Evolutionary conservation across 2,888 invertebrate genomes (phyloP), one percentile per base, ranked within the genome.

Genomic region (Apamea epomidion): DNA sequence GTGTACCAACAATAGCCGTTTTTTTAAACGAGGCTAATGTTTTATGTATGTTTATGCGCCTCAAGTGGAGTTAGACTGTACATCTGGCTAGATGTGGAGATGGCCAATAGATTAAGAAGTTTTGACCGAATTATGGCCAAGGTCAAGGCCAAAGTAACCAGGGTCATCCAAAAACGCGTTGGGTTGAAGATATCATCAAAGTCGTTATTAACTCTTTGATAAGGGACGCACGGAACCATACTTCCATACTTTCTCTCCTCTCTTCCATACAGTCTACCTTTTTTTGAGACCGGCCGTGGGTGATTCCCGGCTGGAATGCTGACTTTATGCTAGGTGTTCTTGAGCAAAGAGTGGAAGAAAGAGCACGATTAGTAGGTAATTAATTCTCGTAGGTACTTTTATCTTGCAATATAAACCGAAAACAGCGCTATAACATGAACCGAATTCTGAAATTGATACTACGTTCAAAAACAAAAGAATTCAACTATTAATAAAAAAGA

Each of bases 381-480:
- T 25, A 25, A 54, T 54, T 48, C 58, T 60, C n/a, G 25, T 58
- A n/a, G n/a, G n/a, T n/a, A n/a, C 2, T 3, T n/a, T 60, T 12
- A 48, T 18, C 2, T 4, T n/a, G 32, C n/a, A 62, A 37, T 21
- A 62, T 48, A n/a, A 48, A 7, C 3, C n/a, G 7, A 60, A 48
- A 18, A 67, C 0, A 10, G 16, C 10, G 25, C 18, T 18, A 42
- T 29, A 25, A n/a, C 65, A 65, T 7, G 0, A 32, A 67, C 12
- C 0, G 14, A 48, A 29, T 48, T 25, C 16, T 7, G 10, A 51
- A 62, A 51, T 51, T 7, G 37, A 58, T 3, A 18, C 37, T 18
- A 51, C 16, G 16, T 29, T 21, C 6, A 45, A 60, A 64, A 84
- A 73, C 58, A 60, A 65, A 74, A 82, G n/a, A 83, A 76, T 45